Conservation (phyloP, 2,113 vertebrate species). For the Dunckerocampus dactyliophorus region DNA sequence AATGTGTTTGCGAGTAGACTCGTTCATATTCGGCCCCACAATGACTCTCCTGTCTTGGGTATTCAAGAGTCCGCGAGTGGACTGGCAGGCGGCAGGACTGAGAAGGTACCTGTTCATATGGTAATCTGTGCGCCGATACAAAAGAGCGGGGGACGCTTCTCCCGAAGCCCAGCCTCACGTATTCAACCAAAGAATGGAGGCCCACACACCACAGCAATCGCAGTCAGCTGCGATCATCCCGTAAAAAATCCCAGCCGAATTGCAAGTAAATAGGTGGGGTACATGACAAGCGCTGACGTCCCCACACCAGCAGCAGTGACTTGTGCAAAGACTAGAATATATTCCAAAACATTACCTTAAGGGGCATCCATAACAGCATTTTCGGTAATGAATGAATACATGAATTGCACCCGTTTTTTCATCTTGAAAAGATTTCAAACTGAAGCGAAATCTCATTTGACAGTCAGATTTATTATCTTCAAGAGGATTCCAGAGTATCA, state of each 20-base stretch:
- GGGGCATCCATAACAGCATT: constrained; percentile 4
- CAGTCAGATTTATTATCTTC: constrained; percentile 37
- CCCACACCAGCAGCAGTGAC: constrained; percentile 20
- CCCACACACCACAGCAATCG: constrained; percentile 54
- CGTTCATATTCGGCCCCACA: constrained; percentile 52
- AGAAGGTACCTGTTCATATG: constrained; percentile 68
- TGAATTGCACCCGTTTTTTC: constrained; percentile 18
- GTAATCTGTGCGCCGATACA: constrained; percentile 53
- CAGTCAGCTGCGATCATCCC: constrained; percentile 45
- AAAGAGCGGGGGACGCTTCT: constrained; percentile 37
- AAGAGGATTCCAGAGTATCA: constrained; percentile 12
- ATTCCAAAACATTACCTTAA: constrained; percentile 17
- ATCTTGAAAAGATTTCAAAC: constrained; percentile 27
- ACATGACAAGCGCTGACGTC: constrained; percentile 31
- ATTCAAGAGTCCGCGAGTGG: constrained; percentile 41
- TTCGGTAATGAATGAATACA: constrained; percentile 7
- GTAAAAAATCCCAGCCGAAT: constrained; percentile 54
- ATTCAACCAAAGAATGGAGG: constrained; percentile 53
- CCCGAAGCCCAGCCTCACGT: constrained; percentile 31
- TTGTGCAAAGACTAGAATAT: constrained; percentile 32
- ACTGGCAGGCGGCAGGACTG: constrained; percentile 33
- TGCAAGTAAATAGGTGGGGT: constrained; percentile 62
- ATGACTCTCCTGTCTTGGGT: constrained; percentile 48
- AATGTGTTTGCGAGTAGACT: constrained; percentile 41
- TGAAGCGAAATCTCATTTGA: constrained; percentile 28